Conservation (phyloP, 2,113 vertebrate genomes). For the Otolemur garnettii region DNA sequence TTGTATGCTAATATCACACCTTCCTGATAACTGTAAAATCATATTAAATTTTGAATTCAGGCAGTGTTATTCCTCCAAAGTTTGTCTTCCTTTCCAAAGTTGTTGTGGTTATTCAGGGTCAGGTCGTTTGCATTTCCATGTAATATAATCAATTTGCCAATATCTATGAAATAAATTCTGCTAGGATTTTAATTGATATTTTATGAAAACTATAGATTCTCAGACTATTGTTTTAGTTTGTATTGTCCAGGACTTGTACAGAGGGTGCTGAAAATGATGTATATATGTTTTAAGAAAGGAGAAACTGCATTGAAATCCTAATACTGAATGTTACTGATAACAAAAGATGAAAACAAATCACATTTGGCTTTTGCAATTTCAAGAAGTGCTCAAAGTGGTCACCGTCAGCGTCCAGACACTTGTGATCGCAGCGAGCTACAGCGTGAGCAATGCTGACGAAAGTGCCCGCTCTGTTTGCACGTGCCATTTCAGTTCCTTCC, state of each 20-base stretch:
- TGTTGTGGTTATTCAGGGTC: neutral
- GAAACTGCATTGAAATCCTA: too few relatives aligned
- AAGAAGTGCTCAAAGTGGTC: too few relatives aligned
- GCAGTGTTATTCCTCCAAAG: neutral
- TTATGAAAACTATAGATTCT: neutral
- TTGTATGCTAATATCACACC: neutral
- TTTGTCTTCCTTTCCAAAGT: neutral
- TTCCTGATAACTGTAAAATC: neutral
- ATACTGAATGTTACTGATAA: too few relatives aligned
- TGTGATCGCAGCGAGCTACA: too few relatives aligned
- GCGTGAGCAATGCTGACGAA: too few relatives aligned
- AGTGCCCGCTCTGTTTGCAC: too few relatives aligned
- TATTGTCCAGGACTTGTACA: neutral
- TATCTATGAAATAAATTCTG: neutral
- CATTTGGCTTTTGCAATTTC: too few relatives aligned
- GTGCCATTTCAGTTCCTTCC: too few relatives aligned
- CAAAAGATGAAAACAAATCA: too few relatives aligned
- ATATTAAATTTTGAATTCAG: neutral
- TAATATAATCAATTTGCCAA: neutral
- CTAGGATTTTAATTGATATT: neutral
- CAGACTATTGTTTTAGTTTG: neutral
- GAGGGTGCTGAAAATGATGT: too few relatives aligned
- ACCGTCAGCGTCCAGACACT: too few relatives aligned
- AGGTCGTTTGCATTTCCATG: neutral
- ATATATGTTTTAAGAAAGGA: too few relatives aligned